phyloP scores from a whole-genome alignment of 2,113 vertebrate species.

The Pholis gunnellus region DNA sequence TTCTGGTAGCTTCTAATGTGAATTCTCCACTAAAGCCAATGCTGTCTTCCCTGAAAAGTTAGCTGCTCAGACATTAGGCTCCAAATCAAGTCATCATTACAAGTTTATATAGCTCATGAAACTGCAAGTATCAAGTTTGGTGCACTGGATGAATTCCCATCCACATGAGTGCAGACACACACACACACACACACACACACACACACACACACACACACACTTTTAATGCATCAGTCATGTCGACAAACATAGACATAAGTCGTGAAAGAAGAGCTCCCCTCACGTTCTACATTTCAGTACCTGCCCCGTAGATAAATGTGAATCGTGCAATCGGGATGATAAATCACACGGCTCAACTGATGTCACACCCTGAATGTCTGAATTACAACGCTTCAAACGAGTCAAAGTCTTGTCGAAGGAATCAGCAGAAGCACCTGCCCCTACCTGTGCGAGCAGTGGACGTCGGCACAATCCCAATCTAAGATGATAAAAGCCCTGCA shows the following conservation, averaged over 20 bases:
- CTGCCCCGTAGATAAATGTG: constrained; percentile 38
- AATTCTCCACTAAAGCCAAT: background rate
- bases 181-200: constrained; percentile 9
- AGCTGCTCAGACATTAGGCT: constrained; percentile 20
- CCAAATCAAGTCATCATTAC: constrained; percentile 60
- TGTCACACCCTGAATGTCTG: constrained; percentile 8
- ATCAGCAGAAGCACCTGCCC: constrained; percentile 47
- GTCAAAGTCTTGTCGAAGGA: constrained; percentile 27
- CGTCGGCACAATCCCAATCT: constrained; percentile 44
- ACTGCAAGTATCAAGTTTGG: constrained; percentile 51
- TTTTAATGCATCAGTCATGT: constrained; percentile 40
- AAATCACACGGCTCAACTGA: constrained; percentile 6
- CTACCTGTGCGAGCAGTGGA: constrained; percentile 69
- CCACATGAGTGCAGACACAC: constrained; percentile 5
- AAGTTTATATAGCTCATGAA: constrained; percentile 62
- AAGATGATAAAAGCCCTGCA: constrained; percentile 58
- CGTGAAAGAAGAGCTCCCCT: constrained; percentile 61
- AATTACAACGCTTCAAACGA: background rate
- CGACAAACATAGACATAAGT: constrained; percentile 70
- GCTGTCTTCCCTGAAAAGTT: background rate
- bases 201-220: constrained; percentile 22
- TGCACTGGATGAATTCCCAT: background rate
- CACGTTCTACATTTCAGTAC: constrained; percentile 57
- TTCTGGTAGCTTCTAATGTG: background rate
- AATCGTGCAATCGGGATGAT: constrained; percentile 8